These are phyloP conservation scores for Eupeodes luniger DNA, from an alignment of 2,888 invertebrate genomes.

Conservation along the genomic window DNA sequence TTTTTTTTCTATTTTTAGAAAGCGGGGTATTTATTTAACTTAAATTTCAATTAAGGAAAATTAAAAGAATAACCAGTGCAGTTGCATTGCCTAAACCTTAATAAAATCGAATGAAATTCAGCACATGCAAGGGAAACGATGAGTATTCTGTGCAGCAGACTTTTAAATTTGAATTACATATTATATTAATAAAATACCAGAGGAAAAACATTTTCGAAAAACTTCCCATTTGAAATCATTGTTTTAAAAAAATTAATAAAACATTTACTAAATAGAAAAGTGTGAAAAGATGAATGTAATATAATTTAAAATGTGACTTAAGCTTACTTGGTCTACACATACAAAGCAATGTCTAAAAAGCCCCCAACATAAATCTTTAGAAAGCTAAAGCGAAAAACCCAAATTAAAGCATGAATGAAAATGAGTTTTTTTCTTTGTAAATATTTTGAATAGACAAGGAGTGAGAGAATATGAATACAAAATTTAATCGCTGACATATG, in stretches of 20 bases:
- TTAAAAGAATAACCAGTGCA: too few relatives aligned
- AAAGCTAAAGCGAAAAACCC: not conserved
- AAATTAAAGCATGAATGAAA: slow-evolving; percentile 4
- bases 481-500: not conserved
- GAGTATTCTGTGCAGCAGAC: too few relatives aligned
- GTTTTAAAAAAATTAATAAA: not conserved
- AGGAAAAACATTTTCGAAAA: too few relatives aligned
- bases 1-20: too few relatives aligned
- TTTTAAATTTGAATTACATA: too few relatives aligned
- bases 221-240: not conserved
- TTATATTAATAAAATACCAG: too few relatives aligned
- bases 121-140: too few relatives aligned
- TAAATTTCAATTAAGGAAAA: too few relatives aligned
- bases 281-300: not conserved
- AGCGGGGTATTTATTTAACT: too few relatives aligned
- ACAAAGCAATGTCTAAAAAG: slow-evolving; percentile 16
- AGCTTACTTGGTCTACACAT: slow-evolving; percentile 7
- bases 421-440: not conserved
- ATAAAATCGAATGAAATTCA: too few relatives aligned
- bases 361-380: not conserved
- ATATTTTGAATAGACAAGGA: not conserved
- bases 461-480: not conserved
- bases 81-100: too few relatives aligned
- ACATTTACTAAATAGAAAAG: not conserved
- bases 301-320: not conserved